Conservation (phyloP, 2,113 vertebrate species). For the Calypte anna region DNA sequence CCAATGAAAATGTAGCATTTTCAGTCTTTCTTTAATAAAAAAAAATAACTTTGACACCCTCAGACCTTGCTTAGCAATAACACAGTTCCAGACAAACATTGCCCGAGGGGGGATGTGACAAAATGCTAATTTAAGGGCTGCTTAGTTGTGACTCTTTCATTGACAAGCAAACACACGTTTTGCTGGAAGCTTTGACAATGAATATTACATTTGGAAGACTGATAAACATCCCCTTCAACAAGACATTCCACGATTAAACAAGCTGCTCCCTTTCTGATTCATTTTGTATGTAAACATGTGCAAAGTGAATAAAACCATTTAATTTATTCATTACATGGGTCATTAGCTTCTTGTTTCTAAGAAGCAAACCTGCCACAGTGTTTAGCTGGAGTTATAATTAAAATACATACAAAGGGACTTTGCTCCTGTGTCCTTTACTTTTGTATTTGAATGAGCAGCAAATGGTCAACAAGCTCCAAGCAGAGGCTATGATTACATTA, state of each 20-base stretch:
- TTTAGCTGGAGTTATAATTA: slow-evolving; percentile 10
- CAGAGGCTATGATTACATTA: not conserved
- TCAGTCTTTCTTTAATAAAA: not conserved
- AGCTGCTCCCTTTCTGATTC: not conserved
- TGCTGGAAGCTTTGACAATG: not conserved
- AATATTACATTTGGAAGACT: not conserved
- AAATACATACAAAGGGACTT: not conserved
- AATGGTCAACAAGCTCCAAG: not conserved
- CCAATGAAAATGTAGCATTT: not conserved
- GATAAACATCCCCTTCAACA: not conserved
- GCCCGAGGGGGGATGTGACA: not conserved
- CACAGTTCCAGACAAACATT: not conserved
- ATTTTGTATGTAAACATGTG: slow-evolving; percentile 13
- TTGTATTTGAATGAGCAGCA: not conserved
- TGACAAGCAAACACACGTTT: not conserved
- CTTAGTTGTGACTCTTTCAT: not conserved
- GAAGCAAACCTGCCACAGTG: not conserved
- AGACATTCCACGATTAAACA: not conserved
- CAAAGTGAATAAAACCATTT: not conserved
- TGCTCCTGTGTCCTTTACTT: not conserved
- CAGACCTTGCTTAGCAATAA: not conserved
- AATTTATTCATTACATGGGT: slow-evolving; percentile 12
- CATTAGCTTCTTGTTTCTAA: slow-evolving; percentile 39
- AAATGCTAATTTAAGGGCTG: slow-evolving; percentile 16
- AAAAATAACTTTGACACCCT: not conserved